Percentiles rank a stretch among this genome's conserved stretches.
These are phyloP conservation scores for Phenacoccus solenopsis DNA, from an alignment of 1,140 invertebrate species.

Conservation along the genomic window DNA sequence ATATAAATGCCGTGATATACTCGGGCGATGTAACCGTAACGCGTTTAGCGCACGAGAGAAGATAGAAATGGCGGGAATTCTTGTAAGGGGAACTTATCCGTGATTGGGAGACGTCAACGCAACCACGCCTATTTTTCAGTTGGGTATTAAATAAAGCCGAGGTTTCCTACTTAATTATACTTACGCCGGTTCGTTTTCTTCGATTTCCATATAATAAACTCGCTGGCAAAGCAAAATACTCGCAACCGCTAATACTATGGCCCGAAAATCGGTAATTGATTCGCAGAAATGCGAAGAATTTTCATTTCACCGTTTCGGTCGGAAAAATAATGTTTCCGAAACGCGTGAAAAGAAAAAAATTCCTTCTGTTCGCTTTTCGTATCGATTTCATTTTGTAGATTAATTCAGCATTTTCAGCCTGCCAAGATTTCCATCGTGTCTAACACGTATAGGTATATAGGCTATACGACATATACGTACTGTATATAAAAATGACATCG, in stretches of 20 bases:
- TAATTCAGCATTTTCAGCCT: too few relatives aligned
- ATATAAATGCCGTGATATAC: neutral
- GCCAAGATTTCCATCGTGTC: too few relatives aligned
- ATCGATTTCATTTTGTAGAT: neutral
- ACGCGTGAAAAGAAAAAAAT: neutral
- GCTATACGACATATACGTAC: too few relatives aligned
- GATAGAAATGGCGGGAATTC: neutral
- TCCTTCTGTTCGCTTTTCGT: neutral
- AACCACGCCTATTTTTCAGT: constrained; percentile 1
- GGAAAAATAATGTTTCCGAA: neutral
- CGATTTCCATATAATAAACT: neutral
- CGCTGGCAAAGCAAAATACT: neutral
- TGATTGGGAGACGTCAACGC: neutral
- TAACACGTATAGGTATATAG: too few relatives aligned
- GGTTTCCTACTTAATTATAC: constrained; percentile 2
- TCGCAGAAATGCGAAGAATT: neutral
- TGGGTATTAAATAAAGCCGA: constrained; percentile 1
- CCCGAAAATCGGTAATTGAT: neutral
- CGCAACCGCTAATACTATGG: neutral
- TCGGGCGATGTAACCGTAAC: neutral
- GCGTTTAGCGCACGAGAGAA: neutral
- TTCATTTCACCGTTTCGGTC: neutral
- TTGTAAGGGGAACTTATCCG: neutral
- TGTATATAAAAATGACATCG: too few relatives aligned
- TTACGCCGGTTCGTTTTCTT: neutral